Percentiles rank a stretch among this genome's conserved stretches.
Conservation (phyloP, 2,888 invertebrate genomes). For the Platypus cylindrus region DNA sequence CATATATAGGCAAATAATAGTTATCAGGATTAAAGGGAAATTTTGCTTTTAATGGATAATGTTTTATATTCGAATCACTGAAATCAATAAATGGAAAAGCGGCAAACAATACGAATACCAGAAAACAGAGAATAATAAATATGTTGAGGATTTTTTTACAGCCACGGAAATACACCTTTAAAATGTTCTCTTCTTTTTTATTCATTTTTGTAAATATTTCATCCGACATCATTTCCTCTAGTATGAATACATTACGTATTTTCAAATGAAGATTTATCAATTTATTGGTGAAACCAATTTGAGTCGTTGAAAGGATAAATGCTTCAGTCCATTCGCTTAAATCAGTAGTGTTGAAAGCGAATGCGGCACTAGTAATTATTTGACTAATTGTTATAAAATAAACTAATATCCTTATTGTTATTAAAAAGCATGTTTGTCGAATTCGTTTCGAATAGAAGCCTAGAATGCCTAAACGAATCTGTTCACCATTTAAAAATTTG, state of each 20-base stretch:
- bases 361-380: conserved; percentile 5
- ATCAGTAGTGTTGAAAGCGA: conserved; percentile 8
- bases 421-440: conserved; percentile 7
- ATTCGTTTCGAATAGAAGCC: conserved; percentile 15
- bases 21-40: conserved; percentile 18
- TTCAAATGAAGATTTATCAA: conserved; percentile 13
- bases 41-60: conserved; percentile 16
- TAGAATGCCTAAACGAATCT: conserved; percentile 10
- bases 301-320: conserved; percentile 15
- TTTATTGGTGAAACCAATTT: conserved; percentile 15
- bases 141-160: conserved; percentile 8
- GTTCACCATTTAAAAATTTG: conserved; percentile 10
- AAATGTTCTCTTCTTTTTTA: conserved; percentile 8
- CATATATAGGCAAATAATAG: conserved; percentile 14
- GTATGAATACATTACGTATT: conserved; percentile 2
- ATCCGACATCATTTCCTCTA: conserved; percentile 13
- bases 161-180: conserved; percentile 7
- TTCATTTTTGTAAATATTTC: conserved; percentile 11
- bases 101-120: conserved; percentile 9
- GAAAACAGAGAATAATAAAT: conserved; percentile 10
- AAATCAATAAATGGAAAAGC: conserved; percentile 14
- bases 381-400: conserved; percentile 9
- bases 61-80: conserved; percentile 5
- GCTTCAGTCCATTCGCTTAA: conserved; percentile 13
- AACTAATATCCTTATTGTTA: conserved; percentile 3